Evolutionary conservation across 2,113 vertebrate genomes (phyloP).

Genomic region (Gymnorhina tibicen): DNA sequence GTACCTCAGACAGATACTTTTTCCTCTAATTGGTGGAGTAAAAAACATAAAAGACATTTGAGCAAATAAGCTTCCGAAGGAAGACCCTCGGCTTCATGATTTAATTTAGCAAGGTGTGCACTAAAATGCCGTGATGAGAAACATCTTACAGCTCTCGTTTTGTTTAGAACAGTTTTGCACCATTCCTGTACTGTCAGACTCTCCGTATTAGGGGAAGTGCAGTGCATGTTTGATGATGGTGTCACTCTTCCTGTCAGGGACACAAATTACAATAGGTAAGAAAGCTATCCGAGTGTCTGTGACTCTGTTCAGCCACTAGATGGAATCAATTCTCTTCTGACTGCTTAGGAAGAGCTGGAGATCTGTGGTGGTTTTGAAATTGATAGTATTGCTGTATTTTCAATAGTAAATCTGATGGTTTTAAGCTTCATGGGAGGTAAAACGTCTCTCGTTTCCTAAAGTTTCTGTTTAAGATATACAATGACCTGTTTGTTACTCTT

Average conservation of each 20-base stretch:
- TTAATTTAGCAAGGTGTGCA: background rate
- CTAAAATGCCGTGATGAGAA: background rate
- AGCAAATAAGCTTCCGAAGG: background rate
- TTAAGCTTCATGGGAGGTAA: background rate
- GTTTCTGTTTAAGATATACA: background rate
- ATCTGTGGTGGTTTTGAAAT: background rate
- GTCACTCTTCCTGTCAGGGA: rapidly evolving
- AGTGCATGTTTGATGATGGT: background rate
- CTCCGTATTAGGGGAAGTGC: background rate
- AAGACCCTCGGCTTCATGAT: rapidly evolving
- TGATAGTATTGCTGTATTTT: background rate
- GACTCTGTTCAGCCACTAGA: constrained; percentile 48
- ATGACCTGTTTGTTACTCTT: background rate
- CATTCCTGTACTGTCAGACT: background rate
- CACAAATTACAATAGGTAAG: background rate
- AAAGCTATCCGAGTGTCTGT: background rate
- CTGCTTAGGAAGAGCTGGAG: background rate
- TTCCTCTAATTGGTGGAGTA: background rate
- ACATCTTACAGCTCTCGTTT: background rate
- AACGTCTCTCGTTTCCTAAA: background rate
- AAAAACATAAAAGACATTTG: background rate
- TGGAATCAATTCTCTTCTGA: constrained; percentile 34
- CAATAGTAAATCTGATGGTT: background rate
- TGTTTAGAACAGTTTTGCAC: background rate
- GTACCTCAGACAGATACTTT: background rate